Conservation (phyloP, 2,797 vertebrate genomes). For the Poeciliopsis infans region DNA sequence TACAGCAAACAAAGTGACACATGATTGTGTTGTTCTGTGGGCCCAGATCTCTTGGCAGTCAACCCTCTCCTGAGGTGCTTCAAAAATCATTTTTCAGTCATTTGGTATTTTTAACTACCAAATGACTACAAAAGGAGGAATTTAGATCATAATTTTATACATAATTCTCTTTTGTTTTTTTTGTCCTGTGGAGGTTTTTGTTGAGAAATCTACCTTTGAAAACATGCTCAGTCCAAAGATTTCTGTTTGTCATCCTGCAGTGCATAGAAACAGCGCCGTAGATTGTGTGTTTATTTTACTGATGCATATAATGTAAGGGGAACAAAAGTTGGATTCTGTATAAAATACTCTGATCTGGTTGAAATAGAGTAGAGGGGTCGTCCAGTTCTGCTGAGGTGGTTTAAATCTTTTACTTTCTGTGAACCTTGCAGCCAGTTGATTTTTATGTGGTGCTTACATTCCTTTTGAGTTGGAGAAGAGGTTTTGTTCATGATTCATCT, state of each 20-base stretch:
- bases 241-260: slow-evolving; percentile 73
- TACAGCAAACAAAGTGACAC: slow-evolving; percentile 61
- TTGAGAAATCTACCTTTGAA: slow-evolving; percentile 69
- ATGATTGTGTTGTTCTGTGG: slow-evolving; percentile 67
- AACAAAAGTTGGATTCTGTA: slow-evolving; percentile 64
- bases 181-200: slow-evolving; percentile 57
- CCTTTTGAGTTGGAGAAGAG: slow-evolving; percentile 44
- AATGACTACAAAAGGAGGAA: slow-evolving; percentile 21
- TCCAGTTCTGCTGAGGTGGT: slow-evolving; percentile 72
- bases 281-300: slow-evolving; percentile 66
- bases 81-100: slow-evolving; percentile 17
- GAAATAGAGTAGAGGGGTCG: slow-evolving; percentile 62
- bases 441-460: slow-evolving; percentile 64
- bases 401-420: slow-evolving; percentile 53
- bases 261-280: slow-evolving; percentile 69
- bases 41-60: slow-evolving; percentile 58
- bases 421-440: slow-evolving; percentile 68
- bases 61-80: slow-evolving; percentile 47
- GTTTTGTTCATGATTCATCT: slow-evolving; percentile 62
- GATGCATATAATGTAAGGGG: slow-evolving; percentile 70
- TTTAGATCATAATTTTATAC: slow-evolving; percentile 23
- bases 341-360: slow-evolving; percentile 64
- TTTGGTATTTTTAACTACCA: slow-evolving; percentile 23
- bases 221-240: slow-evolving; percentile 81
- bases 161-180: slow-evolving; percentile 26